Conservation (phyloP, 1,140 invertebrate species). For the Eumaeus atala region DNA sequence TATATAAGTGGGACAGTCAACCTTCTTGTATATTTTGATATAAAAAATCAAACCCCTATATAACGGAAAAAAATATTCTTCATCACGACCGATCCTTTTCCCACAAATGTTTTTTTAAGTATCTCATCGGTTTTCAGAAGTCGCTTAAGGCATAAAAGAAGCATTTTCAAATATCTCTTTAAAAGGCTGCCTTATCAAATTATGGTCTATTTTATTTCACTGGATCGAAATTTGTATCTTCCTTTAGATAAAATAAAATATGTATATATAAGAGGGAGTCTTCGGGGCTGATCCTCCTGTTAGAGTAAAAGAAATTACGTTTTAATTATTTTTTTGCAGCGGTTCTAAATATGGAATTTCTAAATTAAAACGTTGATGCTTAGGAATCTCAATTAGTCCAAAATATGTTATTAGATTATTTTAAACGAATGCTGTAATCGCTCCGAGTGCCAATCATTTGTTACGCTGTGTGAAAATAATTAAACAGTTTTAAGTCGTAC, state of each 20-base stretch:
- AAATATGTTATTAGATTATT: neutral
- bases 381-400: neutral
- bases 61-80: neutral
- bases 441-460: neutral
- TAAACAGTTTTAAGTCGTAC: neutral
- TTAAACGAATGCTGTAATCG: neutral
- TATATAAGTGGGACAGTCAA: too few relatives aligned
- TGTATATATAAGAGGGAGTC: neutral
- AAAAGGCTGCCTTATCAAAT: neutral
- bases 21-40: too few relatives aligned
- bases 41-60: too few relatives aligned
- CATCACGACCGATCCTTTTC: slow-evolving; percentile 8
- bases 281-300: too few relatives aligned
- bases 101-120: slow-evolving; percentile 15
- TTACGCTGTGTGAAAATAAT: neutral
- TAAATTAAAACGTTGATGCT: neutral
- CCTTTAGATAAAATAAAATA: too few relatives aligned
- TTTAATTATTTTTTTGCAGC: neutral
- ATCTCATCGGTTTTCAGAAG: slow-evolving; percentile 4
- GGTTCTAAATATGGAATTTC: neutral
- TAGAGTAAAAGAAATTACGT: neutral
- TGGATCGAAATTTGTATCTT: neutral
- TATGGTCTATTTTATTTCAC: neutral
- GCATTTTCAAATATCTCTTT: neutral
- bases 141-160: too few relatives aligned